A percentile compares a stretch with the other conserved stretches of the same genome.
phyloP scores from a whole-genome alignment of 2,113 vertebrate genomes.

The Hippolais icterina region DNA sequence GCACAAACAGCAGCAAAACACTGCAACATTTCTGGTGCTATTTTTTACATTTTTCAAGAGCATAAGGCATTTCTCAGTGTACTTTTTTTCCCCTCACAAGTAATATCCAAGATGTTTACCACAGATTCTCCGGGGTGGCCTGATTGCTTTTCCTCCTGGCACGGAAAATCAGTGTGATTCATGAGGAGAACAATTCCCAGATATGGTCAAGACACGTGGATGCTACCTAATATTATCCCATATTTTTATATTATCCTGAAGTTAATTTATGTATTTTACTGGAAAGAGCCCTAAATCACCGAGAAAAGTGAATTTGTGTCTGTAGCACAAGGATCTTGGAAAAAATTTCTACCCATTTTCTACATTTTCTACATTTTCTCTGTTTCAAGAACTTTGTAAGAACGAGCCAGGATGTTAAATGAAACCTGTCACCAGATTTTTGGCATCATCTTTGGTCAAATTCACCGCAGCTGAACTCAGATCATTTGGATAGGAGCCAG shows the following conservation, averaged over 20 bases:
- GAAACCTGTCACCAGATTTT: neutral
- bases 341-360: neutral
- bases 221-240: neutral
- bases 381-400: neutral
- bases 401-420: neutral
- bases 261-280: neutral
- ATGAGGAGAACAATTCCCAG: neutral
- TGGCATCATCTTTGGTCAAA: neutral
- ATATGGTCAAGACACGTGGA: neutral
- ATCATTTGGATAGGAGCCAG: neutral
- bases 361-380: no score
- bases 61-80: neutral
- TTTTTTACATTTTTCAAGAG: neutral
- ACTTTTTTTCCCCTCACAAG: neutral
- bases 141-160: neutral
- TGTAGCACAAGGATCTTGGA: neutral
- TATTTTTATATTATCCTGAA: neutral
- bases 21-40: neutral
- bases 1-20: neutral
- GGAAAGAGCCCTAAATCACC: neutral
- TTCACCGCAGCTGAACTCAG: neutral
- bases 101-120: neutral
- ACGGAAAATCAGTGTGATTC: neutral
- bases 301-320: neutral
- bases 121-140: neutral